A percentile compares a stretch with the other conserved stretches of the same genome.
phyloP scores from a whole-genome alignment of 1,140 invertebrate species.

The Papilio aristodemus region DNA sequence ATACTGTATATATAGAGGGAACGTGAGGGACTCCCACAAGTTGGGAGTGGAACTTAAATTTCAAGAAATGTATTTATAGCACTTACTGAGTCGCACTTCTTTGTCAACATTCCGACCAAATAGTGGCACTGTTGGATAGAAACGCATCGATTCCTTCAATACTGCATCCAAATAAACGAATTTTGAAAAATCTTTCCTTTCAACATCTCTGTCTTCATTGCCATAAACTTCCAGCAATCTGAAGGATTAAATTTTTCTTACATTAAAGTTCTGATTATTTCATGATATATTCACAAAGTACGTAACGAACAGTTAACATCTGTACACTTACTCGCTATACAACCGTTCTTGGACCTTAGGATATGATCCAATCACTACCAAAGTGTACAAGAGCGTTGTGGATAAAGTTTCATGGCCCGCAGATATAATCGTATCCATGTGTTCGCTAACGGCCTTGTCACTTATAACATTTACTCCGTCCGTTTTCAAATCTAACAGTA shows the following conservation, averaged over 20 bases:
- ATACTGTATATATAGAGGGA: no score
- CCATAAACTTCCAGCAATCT: conserved; percentile 35
- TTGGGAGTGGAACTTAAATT: not conserved
- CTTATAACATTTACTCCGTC: conserved; percentile 39
- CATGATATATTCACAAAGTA: no score
- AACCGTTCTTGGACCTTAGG: conserved; percentile 48
- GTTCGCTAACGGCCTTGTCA: conserved; percentile 46
- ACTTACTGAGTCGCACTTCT: conserved; percentile 40
- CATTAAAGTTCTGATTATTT: no score
- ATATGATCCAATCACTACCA: conserved; percentile 47
- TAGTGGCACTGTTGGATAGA: conserved; percentile 39
- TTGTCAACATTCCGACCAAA: conserved; percentile 35
- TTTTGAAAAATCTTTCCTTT: conserved; percentile 40
- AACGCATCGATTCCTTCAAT: conserved; percentile 42
- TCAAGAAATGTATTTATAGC: not conserved
- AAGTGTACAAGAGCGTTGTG: conserved; percentile 26
- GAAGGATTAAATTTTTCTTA: conserved; percentile 10
- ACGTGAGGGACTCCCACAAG: no score
- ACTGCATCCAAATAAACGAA: conserved; percentile 45
- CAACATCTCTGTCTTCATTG: conserved; percentile 37
- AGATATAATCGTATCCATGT: conserved; percentile 47
- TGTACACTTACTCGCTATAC: conserved; percentile 53
- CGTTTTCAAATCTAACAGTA: conserved; percentile 39
- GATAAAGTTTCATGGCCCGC: conserved; percentile 51
- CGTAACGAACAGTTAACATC: no score